Base-by-base conservation (phyloP, 2,113 vertebrate genomes). In the Megalops atlanticus region DNA sequence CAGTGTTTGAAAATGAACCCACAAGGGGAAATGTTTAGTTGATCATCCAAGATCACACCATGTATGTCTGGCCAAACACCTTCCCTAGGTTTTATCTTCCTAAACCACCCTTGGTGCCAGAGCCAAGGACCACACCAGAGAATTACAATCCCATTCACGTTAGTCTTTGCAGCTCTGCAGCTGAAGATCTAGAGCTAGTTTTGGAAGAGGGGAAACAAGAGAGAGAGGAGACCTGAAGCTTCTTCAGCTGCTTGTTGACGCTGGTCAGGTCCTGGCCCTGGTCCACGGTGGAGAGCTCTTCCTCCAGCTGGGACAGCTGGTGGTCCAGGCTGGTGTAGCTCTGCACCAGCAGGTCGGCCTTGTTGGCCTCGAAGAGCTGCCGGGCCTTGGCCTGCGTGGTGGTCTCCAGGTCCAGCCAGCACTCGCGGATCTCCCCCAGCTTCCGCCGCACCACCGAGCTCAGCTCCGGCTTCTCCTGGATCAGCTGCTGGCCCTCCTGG, bases 401-500 rank as follows among this genome's bases (percentile, higher is more conserved):
- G 88, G 92, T 95, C 91, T 98, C 96, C 85, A 98, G 92, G 75
- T 97, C 96, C 0, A 90, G 91, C 97, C 96, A 98, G 87, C 96
- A 97, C 87, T 96, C 96, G 33, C 94, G 90, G 87, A 98, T 96
- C 90, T 97, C 95, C 2, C 92, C 94, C 88, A 98, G 89, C 86
- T 97, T 96, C 90, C 88, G 93, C 86, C 88, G 90, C 77, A 97
- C 96, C 0, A 95, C 93, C 0, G 91, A 86, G 0, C 95, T 94
- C 86, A 98, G 90, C 89, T 97, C 96, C 0, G 97, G 97, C 88
- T 97, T 97, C 92, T 98, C 97, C 85, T 94, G 93, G 70, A 97
- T 96, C 82, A 98, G 93, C 76, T 96, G 93, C 86, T 95, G 95
- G 31, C 96, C 97, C 87, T 97, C 96, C 97, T 97, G 89, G n/a